phyloP scores from a whole-genome alignment of 2,888 invertebrate genomes.

The Augochlorella aurata region DNA sequence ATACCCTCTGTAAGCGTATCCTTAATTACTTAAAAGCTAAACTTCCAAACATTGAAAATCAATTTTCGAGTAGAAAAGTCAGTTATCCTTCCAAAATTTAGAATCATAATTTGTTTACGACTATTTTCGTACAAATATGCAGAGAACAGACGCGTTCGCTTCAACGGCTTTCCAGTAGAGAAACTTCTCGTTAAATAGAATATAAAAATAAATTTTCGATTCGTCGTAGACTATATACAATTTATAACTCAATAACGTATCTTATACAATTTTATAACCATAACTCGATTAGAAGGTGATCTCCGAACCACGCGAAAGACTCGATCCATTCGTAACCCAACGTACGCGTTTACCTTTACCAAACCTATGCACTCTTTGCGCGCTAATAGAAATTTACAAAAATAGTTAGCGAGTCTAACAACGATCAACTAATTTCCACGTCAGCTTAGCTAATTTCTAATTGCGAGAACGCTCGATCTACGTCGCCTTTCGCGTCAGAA shows the following conservation, averaged over 20 bases:
- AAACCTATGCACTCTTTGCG: neutral
- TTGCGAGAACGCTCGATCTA: neutral
- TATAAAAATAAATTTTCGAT: slow-evolving; percentile 2
- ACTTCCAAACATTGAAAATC: neutral
- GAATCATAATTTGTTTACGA: neutral
- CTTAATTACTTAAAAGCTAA: neutral
- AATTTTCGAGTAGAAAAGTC: neutral
- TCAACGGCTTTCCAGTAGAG: neutral
- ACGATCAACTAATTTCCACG: neutral
- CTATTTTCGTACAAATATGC: neutral
- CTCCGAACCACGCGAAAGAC: neutral
- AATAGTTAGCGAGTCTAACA: neutral
- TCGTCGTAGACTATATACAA: neutral
- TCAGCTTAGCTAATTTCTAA: neutral
- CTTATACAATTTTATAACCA: neutral
- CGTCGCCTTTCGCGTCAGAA: neutral
- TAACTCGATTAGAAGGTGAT: neutral
- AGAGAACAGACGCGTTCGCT: neutral
- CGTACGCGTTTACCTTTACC: neutral
- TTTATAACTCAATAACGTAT: neutral
- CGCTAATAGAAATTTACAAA: neutral
- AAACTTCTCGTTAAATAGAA: neutral
- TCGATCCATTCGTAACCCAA: neutral
- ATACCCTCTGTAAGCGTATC: neutral
- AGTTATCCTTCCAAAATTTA: neutral